Percentiles rank a stretch among this genome's conserved stretches.
Evolutionary conservation across 2,888 invertebrate species (phyloP).

Genomic region (Hyles lineata): DNA sequence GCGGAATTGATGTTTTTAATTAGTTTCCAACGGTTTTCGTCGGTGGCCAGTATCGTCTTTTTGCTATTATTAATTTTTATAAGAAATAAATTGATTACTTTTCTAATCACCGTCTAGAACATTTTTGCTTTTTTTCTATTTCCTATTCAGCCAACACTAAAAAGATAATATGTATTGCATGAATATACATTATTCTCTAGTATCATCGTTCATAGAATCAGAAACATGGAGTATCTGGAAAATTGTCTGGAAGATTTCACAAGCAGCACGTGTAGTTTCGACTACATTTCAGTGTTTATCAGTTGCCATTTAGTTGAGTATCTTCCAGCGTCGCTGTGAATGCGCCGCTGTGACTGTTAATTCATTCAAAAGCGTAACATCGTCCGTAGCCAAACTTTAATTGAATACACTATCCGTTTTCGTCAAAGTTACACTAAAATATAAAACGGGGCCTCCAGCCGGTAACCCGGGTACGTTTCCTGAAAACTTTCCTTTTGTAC

Average conservation of each 20-base stretch:
- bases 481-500: slow-evolving; percentile 78
- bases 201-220: neutral
- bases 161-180: neutral
- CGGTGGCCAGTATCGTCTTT: slow-evolving; percentile 71
- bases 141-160: neutral
- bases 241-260: neutral
- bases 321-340: slow-evolving; percentile 1
- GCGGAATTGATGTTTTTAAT: slow-evolving; percentile 84
- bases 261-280: neutral
- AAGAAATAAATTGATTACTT: slow-evolving; percentile 40
- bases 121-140: neutral
- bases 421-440: slow-evolving; percentile 72
- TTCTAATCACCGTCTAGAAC: slow-evolving; percentile 21
- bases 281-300: slow-evolving; percentile 6
- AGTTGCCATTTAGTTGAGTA: neutral
- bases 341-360: slow-evolving; percentile 1
- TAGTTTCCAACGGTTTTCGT: slow-evolving; percentile 82
- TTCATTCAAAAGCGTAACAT: slow-evolving; percentile 30
- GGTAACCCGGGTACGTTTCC: slow-evolving; percentile 69
- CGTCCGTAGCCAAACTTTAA: slow-evolving; percentile 56
- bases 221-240: neutral
- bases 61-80: slow-evolving; percentile 66
- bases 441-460: slow-evolving; percentile 62
- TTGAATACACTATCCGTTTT: slow-evolving; percentile 66
- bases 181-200: neutral